These are phyloP conservation scores for Caenorhabditis sinica DNA, from an alignment of 2,888 invertebrate genomes.

Conservation along the genomic window DNA sequence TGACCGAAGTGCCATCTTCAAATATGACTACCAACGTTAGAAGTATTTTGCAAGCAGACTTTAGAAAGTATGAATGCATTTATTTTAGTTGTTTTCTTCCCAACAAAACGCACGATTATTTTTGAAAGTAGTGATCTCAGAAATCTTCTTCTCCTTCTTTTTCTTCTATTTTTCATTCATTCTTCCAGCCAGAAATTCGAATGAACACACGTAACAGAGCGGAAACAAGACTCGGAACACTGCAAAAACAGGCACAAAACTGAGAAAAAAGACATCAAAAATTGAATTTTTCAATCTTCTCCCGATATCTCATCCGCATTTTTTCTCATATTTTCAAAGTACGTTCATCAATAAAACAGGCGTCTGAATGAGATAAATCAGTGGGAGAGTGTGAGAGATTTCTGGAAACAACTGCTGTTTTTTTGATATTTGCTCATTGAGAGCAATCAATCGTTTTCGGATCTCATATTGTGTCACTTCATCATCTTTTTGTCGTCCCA, in stretches of 20 bases:
- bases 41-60: too few species aligned
- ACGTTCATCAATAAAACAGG: conserved; percentile 28
- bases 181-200: conserved; percentile 4
- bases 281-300: conserved; percentile 3
- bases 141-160: conserved; percentile 5
- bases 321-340: conserved; percentile 9
- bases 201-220: conserved; percentile 1
- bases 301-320: neutral
- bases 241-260: neutral
- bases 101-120: neutral
- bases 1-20: too few species aligned
- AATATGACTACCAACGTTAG: too few species aligned
- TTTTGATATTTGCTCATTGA: conserved; percentile 11
- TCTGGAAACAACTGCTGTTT: conserved; percentile 18
- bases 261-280: neutral
- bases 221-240: conserved; percentile 13
- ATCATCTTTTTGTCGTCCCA: neutral
- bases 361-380: conserved; percentile 13
- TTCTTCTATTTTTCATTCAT: conserved; percentile 4
- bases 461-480: conserved; percentile 2
- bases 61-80: too few species aligned
- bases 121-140: neutral
- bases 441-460: conserved; percentile 4
- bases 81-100: neutral
- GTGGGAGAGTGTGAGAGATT: neutral